Percentiles rank a stretch among this genome's conserved stretches.
Evolutionary conservation across 2,888 invertebrate species (phyloP).

Genomic region (Melolontha melolontha): DNA sequence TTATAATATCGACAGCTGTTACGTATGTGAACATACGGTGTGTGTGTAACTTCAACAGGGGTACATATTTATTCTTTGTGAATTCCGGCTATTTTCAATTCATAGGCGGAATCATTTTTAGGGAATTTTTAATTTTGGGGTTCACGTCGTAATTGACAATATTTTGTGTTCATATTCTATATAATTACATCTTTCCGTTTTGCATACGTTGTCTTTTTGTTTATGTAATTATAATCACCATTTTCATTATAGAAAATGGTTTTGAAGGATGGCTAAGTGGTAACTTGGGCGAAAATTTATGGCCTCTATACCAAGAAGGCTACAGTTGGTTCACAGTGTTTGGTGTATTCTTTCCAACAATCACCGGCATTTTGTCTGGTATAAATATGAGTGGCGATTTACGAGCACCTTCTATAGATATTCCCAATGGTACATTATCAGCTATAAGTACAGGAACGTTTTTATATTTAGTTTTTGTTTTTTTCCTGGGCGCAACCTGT

Average conservation of each 20-base stretch:
- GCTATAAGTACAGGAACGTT: conserved; percentile 91
- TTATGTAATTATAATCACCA: no score
- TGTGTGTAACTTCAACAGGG: no score
- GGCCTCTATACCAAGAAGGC: conserved; percentile 81
- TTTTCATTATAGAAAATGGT: conserved; percentile 73
- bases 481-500: conserved; percentile 92
- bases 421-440: conserved; percentile 93
- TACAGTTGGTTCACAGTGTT: conserved; percentile 96
- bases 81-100: no score
- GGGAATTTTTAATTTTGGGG: no score
- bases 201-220: conserved; percentile 5
- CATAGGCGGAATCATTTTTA: no score
- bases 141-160: no score
- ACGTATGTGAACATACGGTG: no score
- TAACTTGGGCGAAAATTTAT: conserved; percentile 84
- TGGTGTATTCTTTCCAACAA: conserved; percentile 97
- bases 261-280: conserved; percentile 88
- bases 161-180: no score
- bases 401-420: conserved; percentile 89
- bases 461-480: conserved; percentile 88
- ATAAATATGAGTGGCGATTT: conserved; percentile 99
- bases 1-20: no score
- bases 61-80: no score
- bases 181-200: no score
- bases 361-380: conserved; percentile 96